Conservation (phyloP, 2,797 vertebrate species). For the Ctenochaetus hawaiiensis region DNA sequence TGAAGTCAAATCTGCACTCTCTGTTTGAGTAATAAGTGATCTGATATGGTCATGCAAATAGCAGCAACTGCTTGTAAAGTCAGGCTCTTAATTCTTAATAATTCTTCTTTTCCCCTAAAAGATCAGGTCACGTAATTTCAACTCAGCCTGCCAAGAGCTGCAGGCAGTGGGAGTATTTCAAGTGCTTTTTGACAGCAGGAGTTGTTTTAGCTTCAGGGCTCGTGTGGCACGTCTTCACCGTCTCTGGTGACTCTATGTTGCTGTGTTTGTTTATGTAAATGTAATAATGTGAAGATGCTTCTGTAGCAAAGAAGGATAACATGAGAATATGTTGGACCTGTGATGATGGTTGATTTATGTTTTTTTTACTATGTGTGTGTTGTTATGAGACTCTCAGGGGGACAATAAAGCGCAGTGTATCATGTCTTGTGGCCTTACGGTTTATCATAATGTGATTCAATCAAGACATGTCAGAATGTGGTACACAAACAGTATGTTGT, state of each 20-base stretch:
- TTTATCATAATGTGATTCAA: neutral
- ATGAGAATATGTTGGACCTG: slow-evolving; percentile 1
- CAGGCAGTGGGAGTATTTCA: slow-evolving; percentile 45
- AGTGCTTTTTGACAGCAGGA: slow-evolving; percentile 51
- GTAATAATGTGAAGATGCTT: slow-evolving; percentile 9
- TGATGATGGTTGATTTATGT: slow-evolving; percentile 12
- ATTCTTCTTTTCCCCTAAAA: slow-evolving; percentile 14
- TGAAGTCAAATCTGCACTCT: neutral
- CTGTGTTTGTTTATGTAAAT: slow-evolving; percentile 35
- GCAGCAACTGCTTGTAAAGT: slow-evolving; percentile 11
- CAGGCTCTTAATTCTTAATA: slow-evolving; percentile 7
- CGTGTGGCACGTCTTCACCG: neutral
- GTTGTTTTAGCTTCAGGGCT: slow-evolving; percentile 54
- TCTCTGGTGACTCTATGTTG: slow-evolving; percentile 12
- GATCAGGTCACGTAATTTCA: slow-evolving; percentile 20
- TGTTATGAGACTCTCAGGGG: neutral
- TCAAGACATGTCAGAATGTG: slow-evolving; percentile 2
- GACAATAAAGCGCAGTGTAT: neutral
- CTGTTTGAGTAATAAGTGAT: neutral
- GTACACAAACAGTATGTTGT: neutral
- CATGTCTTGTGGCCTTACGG: neutral
- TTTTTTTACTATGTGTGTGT: neutral
- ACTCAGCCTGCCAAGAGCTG: slow-evolving; percentile 23
- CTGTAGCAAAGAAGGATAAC: slow-evolving; percentile 1
- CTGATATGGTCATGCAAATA: slow-evolving; percentile 12